Percentiles rank a stretch among this genome's conserved stretches.
phyloP scores from a whole-genome alignment of 1,140 invertebrate species.

The Pseudoatta argentina region DNA sequence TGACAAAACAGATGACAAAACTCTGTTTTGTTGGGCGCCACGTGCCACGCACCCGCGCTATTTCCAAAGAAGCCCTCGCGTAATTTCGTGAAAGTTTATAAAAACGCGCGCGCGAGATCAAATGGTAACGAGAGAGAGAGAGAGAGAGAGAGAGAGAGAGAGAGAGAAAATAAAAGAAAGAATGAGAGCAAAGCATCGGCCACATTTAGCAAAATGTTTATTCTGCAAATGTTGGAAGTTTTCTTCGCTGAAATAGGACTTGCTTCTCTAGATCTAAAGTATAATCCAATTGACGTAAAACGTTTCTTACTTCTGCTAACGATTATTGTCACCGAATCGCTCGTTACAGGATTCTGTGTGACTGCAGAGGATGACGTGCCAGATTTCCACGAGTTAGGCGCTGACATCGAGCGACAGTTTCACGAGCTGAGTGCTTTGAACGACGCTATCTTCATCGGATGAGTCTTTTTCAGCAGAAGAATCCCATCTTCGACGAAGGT shows the following conservation, averaged over 20 bases:
- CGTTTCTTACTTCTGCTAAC: too few relatives aligned
- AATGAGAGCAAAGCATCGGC: background rate
- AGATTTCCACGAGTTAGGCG: slow-evolving; percentile 83
- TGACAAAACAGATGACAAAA: slow-evolving; percentile 76
- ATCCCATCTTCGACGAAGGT: background rate
- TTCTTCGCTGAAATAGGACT: too few relatives aligned
- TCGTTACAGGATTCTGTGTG: slow-evolving; percentile 78
- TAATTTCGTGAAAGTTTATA: slow-evolving; percentile 51
- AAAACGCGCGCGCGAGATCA: slow-evolving; percentile 34
- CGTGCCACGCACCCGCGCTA: slow-evolving; percentile 78
- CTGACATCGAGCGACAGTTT: slow-evolving; percentile 84
- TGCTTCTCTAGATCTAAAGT: too few relatives aligned
- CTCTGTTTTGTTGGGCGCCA: slow-evolving; percentile 50
- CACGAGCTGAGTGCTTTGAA: slow-evolving; percentile 83
- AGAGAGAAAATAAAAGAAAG: background rate
- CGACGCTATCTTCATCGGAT: slow-evolving; percentile 83
- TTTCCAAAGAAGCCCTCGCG: slow-evolving; percentile 64
- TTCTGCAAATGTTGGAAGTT: too few relatives aligned
- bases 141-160: background rate
- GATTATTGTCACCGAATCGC: background rate
- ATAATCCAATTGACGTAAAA: too few relatives aligned
- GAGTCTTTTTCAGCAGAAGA: slow-evolving; percentile 6
- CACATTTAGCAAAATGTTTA: too few relatives aligned
- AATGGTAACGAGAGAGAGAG: background rate
- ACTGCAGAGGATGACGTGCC: slow-evolving; percentile 77